phyloP scores from a whole-genome alignment of 1,140 invertebrate genomes.

The Halyomorpha halys region DNA sequence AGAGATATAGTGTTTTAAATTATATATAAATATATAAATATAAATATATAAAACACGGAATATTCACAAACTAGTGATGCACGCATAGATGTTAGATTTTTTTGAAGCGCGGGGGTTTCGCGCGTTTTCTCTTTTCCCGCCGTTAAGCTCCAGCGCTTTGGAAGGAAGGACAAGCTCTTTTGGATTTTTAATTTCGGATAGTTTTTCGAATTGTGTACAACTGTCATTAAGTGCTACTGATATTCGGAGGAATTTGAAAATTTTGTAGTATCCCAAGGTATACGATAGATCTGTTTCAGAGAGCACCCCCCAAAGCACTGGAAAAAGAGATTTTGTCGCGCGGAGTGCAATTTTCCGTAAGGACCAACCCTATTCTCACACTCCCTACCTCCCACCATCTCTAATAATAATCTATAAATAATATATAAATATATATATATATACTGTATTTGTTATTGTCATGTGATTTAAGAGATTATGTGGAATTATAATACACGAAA shows the following conservation, averaged over 20 bases:
- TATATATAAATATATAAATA: constrained; percentile 3
- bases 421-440: constrained; percentile 6
- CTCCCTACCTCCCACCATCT: constrained; percentile 16
- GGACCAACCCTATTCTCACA: constrained; percentile 11
- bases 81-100: constrained; percentile 17
- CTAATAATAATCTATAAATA: constrained; percentile 3
- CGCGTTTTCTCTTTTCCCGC: constrained; percentile 8
- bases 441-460: constrained; percentile 18
- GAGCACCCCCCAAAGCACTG: background rate
- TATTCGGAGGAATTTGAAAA: too few relatives aligned
- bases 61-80: constrained; percentile 18
- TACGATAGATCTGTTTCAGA: too few relatives aligned
- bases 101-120: constrained; percentile 10
- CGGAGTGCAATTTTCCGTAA: constrained; percentile 14
- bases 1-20: constrained; percentile 4
- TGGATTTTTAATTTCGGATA: too few relatives aligned
- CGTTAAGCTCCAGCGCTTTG: background rate
- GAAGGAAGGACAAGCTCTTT: background rate
- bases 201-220: too few relatives aligned
- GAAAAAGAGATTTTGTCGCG: constrained; percentile 3
- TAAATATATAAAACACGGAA: constrained; percentile 10
- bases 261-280: too few relatives aligned
- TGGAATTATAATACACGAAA: constrained; percentile 14
- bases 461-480: constrained; percentile 19
- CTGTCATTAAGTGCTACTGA: too few relatives aligned